Base-by-base conservation (phyloP, 1,140 invertebrate species). In the Trissolcus basalis region DNA sequence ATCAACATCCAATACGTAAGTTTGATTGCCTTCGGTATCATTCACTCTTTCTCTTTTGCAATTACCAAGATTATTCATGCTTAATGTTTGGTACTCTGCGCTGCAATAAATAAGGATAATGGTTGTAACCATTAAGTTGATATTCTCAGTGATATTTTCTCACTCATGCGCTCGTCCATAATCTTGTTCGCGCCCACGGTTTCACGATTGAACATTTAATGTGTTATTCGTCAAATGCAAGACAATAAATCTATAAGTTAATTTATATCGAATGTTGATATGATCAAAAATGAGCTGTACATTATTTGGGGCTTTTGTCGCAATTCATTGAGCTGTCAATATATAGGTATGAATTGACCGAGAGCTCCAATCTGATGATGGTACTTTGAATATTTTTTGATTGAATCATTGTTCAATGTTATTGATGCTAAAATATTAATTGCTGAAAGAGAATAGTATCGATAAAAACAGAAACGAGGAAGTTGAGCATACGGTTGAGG, bases 11-110 rank as follows among this genome's bases (percentile, higher is more conserved):
- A 59, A 64, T 64, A 43, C 36, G 33, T 41, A n/a, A 60, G 32
- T 78, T 56, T 48, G 60, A 59, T 80, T 77, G 64, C 71, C 48
- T 51, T 71, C 58, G 53, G 45, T 80, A 73, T 79, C 56, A 69
- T 56, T 54, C 56, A 71, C 56, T 80, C 74, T 74, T 77, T 71
- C 50, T 74, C 55, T 71, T 63, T 56, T 67, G 82, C 84, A 86
- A 87, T 86, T 87, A 87, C 80, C 76, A 78, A 81, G 83, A 85
- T 87, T 86, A 87, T 87, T 87, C 85, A 87, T 86, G 82, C 78
- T 78, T 78, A 79, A 84, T 82, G 81, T 81, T 80, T 77, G 71
- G 79, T 78, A 82, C 82, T 84, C 78, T 56, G 77, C 80, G 77
- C 74, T 64, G 83, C 77, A 83, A 85, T 86, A 86, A 85, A 86